Conservation (phyloP, 2,113 vertebrate genomes). For the Alces alces region DNA sequence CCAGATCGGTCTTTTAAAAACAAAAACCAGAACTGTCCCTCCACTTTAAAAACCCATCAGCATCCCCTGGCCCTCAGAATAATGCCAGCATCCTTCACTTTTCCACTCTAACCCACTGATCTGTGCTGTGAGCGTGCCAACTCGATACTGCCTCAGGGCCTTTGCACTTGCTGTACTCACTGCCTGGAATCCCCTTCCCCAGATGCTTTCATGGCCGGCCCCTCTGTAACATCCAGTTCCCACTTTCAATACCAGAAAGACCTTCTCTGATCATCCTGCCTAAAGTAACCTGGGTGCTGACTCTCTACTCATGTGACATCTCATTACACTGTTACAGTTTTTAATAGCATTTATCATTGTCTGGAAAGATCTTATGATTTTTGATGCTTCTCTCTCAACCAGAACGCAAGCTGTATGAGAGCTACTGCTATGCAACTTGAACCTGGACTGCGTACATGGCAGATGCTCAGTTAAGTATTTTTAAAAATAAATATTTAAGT, state of each 20-base stretch:
- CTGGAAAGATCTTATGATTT: background rate
- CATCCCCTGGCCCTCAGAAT: background rate
- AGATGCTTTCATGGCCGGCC: background rate
- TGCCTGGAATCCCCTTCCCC: background rate
- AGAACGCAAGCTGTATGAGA: background rate
- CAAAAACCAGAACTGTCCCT: background rate
- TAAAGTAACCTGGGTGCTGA: background rate
- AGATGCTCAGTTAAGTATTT: background rate
- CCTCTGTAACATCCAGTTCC: background rate
- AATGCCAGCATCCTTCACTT: background rate
- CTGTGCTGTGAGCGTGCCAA: background rate
- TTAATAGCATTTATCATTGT: background rate
- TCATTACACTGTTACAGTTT: background rate
- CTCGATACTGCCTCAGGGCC: background rate
- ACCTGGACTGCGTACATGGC: background rate
- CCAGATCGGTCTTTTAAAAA: background rate
- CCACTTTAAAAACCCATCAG: background rate
- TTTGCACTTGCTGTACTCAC: background rate
- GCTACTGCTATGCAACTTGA: background rate
- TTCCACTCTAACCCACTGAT: background rate
- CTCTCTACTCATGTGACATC: too few species aligned
- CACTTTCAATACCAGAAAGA: background rate
- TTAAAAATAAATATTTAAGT: background rate
- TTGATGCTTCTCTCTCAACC: background rate
- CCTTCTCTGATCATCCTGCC: background rate